A percentile compares a stretch with the other conserved stretches of the same genome.
Evolutionary conservation across 2,888 invertebrate species (phyloP).

Genomic region (Acleris cristana): DNA sequence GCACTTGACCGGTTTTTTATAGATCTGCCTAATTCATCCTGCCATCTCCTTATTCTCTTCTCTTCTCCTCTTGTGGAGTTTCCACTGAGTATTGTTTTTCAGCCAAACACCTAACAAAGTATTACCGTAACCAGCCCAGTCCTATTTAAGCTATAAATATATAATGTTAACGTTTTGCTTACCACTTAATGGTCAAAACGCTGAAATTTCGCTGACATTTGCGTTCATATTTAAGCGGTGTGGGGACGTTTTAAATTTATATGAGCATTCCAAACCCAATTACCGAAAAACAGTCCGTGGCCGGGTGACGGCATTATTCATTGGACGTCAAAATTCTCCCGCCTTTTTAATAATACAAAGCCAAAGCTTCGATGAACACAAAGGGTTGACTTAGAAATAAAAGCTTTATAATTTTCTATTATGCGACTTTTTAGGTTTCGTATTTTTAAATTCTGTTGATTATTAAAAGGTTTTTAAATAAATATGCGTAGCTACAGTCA

Average conservation of each 20-base stretch:
- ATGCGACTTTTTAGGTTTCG: background rate
- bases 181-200: background rate
- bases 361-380: background rate
- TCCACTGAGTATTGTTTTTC: too few relatives aligned
- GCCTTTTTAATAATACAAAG: slow-evolving; percentile 28
- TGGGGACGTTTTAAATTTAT: slow-evolving; percentile 23
- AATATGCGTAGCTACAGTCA: too few relatives aligned
- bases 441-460: too few relatives aligned
- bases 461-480: too few relatives aligned
- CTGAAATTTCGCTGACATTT: background rate
- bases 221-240: background rate
- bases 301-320: slow-evolving; percentile 32
- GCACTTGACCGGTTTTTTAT: too few relatives aligned
- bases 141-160: background rate
- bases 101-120: too few relatives aligned
- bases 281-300: slow-evolving; percentile 27
- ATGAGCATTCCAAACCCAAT: slow-evolving; percentile 30
- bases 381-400: background rate
- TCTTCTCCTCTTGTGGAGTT: too few relatives aligned
- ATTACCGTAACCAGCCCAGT: background rate
- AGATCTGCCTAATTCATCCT: too few relatives aligned
- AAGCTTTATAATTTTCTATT: background rate
- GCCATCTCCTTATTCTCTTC: too few relatives aligned
- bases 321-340: slow-evolving; percentile 32
- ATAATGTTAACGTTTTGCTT: background rate